Conservation (phyloP, 2,797 vertebrate species). For the Triplophysa bombifrons region DNA sequence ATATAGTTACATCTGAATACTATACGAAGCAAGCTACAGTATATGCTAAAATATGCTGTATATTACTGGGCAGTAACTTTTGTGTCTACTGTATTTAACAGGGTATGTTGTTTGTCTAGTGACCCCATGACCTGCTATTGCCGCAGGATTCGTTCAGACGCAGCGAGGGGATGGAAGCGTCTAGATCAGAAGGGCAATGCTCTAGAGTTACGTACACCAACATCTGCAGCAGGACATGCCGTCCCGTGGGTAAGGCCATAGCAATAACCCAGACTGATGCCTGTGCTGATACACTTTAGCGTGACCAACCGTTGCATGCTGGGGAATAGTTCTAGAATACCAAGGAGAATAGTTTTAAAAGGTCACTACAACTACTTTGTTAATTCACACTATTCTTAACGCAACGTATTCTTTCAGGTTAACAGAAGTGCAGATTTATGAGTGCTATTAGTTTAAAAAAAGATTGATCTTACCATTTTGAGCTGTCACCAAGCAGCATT, state of each 20-base stretch:
- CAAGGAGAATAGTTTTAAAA: neutral
- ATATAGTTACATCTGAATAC: neutral
- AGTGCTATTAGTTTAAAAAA: too few relatives aligned
- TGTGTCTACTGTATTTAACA: neutral
- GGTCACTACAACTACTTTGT: neutral
- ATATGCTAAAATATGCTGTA: neutral
- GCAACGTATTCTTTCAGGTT: neutral
- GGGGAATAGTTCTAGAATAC: neutral
- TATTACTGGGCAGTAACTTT: neutral
- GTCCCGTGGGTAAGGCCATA: constrained; percentile 17
- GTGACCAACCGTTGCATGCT: neutral
- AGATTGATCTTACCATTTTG: too few relatives aligned
- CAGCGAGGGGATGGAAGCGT: neutral
- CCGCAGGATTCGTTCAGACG: neutral
- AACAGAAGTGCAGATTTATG: too few relatives aligned
- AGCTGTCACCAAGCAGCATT: neutral
- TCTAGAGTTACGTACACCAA: constrained; percentile 5
- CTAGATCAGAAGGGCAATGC: constrained; percentile 4
- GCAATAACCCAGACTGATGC: constrained; percentile 5
- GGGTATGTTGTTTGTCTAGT: neutral
- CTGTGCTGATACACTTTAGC: neutral
- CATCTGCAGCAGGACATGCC: constrained; percentile 16
- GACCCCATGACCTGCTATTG: neutral
- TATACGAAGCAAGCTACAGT: too few relatives aligned
- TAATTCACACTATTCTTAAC: neutral